Base-by-base conservation (phyloP, 2,113 vertebrate species). In the Syngnathoides biaculeatus region DNA sequence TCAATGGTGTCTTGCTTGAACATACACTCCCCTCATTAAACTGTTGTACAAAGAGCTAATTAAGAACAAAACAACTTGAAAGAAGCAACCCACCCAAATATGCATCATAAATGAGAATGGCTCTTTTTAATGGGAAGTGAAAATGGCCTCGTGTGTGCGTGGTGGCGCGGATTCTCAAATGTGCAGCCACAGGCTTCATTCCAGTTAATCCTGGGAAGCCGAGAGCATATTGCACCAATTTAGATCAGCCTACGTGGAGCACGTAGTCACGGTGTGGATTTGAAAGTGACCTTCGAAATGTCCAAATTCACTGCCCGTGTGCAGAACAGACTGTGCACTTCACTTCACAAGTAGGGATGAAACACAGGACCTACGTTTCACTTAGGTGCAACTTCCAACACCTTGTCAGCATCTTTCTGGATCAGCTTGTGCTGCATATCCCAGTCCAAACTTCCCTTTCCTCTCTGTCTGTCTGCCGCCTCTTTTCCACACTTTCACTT, bases 281-380 rank as follows among this genome's bases (percentile, higher is more conserved):
- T 70, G n/a, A 61, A 22, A 9, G 7, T 58, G 68, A 71, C 17
- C 8, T 67, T 57, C 1, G 38, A 38, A 60, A 63, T 9, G 17
- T 10, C 39, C 20, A 20, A 24, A 45, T 69, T 66, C 35, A 64
- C 67, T 8, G 35, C n/a, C 66, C 74, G 60, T 65, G 67, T 72
- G 48, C 67, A 73, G 87, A 84, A 69, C 83, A 84, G 66, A 72
- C 75, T 82, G 80, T 80, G 59, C 83, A 80, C 83, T 87, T 85
- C 78, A 84, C 69, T 84, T 86, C 82, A 87, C 80, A 84, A 89
- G 86, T 86, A 82, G 79, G 79, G 65, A 85, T 79, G 78, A 90
- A 85, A 91, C 87, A 91, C 65, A 47, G 74, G 78, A 73, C 81
- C 87, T 27, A 71, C 0, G 79, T 84, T 87, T 89, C 86, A 87